Evolutionary conservation across 2,888 invertebrate genomes (phyloP).

Genomic region (Scaptodrosophila latifasciaeformis): DNA sequence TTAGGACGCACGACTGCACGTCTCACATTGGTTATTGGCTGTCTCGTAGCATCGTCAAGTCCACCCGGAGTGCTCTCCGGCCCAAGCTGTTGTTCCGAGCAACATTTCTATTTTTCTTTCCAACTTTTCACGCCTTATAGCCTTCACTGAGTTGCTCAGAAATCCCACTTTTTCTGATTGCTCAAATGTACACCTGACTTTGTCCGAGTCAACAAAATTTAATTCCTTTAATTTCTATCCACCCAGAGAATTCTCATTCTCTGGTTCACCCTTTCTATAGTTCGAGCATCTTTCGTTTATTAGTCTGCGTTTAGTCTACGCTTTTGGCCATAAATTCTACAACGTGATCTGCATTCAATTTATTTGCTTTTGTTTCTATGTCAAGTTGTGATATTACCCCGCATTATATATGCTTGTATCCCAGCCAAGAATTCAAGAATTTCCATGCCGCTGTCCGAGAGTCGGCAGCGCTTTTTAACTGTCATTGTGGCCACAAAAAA

Average conservation of each 20-base stretch:
- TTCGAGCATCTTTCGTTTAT: constrained; percentile 37
- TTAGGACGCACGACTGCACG: not conserved
- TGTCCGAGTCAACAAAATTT: constrained; percentile 9
- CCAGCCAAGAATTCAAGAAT: too few species aligned
- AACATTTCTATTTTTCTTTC: too few species aligned
- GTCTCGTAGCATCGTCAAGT: too few species aligned
- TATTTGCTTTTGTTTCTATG: constrained; percentile 14
- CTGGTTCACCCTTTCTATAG: constrained; percentile 9
- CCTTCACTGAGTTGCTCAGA: too few species aligned
- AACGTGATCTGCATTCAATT: constrained; percentile 61
- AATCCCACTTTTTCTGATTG: too few species aligned
- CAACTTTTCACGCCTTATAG: too few species aligned
- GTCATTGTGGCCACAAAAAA: not conserved
- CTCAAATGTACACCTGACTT: too few species aligned
- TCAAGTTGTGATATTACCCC: constrained; percentile 24
- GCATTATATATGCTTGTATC: constrained; percentile 23
- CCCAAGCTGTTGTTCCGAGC: too few species aligned
- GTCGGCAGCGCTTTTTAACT: not conserved
- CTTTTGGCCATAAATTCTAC: constrained; percentile 52
- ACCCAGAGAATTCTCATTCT: not conserved
- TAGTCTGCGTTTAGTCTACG: constrained; percentile 52
- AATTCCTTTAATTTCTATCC: constrained; percentile 1
- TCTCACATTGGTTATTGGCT: too few species aligned
- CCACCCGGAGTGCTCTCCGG: too few species aligned
- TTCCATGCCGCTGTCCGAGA: too few species aligned